Conservation (phyloP, 2,113 vertebrate genomes). For the Charadrius vociferus region DNA sequence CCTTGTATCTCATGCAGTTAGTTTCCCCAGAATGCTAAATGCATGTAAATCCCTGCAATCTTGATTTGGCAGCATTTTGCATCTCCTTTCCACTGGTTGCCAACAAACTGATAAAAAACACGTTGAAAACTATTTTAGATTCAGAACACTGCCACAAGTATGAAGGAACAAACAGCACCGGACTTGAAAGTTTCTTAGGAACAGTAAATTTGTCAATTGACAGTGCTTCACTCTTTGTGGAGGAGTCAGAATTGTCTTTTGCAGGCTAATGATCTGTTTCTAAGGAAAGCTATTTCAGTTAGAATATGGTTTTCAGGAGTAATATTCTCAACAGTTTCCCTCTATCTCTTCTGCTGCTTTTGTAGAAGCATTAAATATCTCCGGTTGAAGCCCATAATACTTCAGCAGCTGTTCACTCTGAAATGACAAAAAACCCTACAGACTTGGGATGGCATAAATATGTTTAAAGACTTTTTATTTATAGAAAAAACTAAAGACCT, state of each 20-base stretch:
- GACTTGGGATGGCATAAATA: slow-evolving; percentile 53
- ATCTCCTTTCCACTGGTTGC: background rate
- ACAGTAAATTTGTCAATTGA: background rate
- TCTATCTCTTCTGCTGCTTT: slow-evolving; percentile 71
- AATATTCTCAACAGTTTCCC: background rate
- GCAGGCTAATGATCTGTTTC: slow-evolving; percentile 20
- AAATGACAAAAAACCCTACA: slow-evolving; percentile 77
- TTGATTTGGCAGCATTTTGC: slow-evolving; percentile 14
- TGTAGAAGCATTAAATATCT: slow-evolving; percentile 72
- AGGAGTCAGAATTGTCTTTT: background rate
- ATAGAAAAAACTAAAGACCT: slow-evolving; percentile 2
- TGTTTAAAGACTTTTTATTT: background rate
- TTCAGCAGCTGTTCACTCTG: slow-evolving; percentile 81
- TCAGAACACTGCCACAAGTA: background rate
- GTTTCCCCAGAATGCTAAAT: background rate
- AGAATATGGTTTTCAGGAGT: background rate
- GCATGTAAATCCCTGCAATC: background rate
- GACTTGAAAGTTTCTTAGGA: background rate
- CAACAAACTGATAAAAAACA: slow-evolving; percentile 38
- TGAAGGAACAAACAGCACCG: background rate
- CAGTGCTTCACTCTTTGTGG: background rate
- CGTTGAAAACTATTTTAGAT: slow-evolving; percentile 5
- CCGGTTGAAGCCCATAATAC: slow-evolving; percentile 78
- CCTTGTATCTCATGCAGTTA: background rate
- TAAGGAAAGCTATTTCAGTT: background rate